phyloP scores from a whole-genome alignment of 2,797 vertebrate species.

The Eleutherodactylus coqui region DNA sequence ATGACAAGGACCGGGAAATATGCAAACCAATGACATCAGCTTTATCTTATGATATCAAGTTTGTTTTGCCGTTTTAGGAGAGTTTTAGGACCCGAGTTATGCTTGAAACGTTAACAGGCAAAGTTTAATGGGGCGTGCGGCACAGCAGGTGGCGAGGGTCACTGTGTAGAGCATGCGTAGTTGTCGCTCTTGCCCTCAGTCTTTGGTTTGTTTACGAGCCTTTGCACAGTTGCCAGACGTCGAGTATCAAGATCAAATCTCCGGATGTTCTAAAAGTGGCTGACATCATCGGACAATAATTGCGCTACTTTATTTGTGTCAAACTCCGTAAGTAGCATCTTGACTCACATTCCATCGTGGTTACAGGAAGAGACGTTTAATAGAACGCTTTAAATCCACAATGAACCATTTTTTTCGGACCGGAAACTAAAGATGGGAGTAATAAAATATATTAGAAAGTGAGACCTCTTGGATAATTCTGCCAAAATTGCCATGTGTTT shows the following conservation, averaged over 20 bases:
- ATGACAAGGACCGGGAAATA: slow-evolving; percentile 35
- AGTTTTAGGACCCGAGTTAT: neutral
- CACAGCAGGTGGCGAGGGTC: slow-evolving; percentile 25
- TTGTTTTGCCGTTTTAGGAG: slow-evolving; percentile 15
- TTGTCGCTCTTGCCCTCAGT: neutral
- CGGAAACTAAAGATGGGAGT: too few relatives aligned
- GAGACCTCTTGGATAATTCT: too few relatives aligned
- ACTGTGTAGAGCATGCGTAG: neutral
- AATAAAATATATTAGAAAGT: too few relatives aligned
- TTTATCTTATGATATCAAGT: slow-evolving; percentile 6
- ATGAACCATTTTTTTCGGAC: neutral
- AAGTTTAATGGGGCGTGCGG: slow-evolving; percentile 3
- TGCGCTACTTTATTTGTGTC: slow-evolving; percentile 47
- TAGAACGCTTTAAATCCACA: neutral
- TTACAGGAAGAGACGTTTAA: slow-evolving; percentile 17
- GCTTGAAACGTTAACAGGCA: neutral
- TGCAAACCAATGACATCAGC: neutral
- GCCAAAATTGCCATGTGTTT: too few relatives aligned
- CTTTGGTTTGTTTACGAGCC: slow-evolving; percentile 33
- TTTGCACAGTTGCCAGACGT: slow-evolving; percentile 45
- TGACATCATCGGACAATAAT: slow-evolving; percentile 52
- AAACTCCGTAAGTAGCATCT: slow-evolving; percentile 16
- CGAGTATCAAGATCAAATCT: slow-evolving; percentile 41
- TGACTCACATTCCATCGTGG: slow-evolving; percentile 44
- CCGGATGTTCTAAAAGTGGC: neutral